Base-by-base conservation (phyloP, 1,140 invertebrate genomes). In the Meloidogyne chitwoodi region DNA sequence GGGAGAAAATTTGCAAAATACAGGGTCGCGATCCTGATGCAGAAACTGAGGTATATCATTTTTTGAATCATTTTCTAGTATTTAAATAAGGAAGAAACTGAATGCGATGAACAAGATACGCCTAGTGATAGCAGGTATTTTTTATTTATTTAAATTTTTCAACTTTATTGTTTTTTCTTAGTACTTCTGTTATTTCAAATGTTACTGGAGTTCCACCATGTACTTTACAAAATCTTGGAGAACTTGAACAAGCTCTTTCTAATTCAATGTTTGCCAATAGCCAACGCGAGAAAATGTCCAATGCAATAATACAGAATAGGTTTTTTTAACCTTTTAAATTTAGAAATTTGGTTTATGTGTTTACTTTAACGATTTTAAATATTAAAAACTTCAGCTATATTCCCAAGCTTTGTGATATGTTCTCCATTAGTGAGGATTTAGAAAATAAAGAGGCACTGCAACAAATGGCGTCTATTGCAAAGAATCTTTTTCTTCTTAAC, bases 1-100 rank as follows among this genome's bases (percentile, higher is more conserved):
- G 96, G 96, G 95, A 96, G 83, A 98, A 98, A 90, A 99, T 99
- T 85, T 99, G 97, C 90, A 93, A 96, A 90, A 93, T 94, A 26
- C 86, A 87, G 69, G 86, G 85, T 14, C 79, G 83, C 48, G 85
- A 85, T 71, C 84, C 84, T 12, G 78, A 80, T 26, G 77, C 64
- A 19, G 79, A 68, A 27, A 81, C 44, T 10, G 69, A 71, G 34
- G 56, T 48, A 14, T 82, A 3, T n/a, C 16, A 48, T 48, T 80
- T 22, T 26, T 78, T 79, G 1, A 19, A 26, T 41, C 16, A 19
- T 12, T 8, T 80, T 80, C 2, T 22, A 16, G 29, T 6, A 74
- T 6, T 65, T 24, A 16, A 19, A 61, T 69, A 22, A 79, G 90
- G 94, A 26, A 96, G 94, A 88, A 94, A 97, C 89, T 27, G 95